These are phyloP conservation scores for Channa maculata DNA, from an alignment of 2,113 vertebrate species.

Conservation along the genomic window DNA sequence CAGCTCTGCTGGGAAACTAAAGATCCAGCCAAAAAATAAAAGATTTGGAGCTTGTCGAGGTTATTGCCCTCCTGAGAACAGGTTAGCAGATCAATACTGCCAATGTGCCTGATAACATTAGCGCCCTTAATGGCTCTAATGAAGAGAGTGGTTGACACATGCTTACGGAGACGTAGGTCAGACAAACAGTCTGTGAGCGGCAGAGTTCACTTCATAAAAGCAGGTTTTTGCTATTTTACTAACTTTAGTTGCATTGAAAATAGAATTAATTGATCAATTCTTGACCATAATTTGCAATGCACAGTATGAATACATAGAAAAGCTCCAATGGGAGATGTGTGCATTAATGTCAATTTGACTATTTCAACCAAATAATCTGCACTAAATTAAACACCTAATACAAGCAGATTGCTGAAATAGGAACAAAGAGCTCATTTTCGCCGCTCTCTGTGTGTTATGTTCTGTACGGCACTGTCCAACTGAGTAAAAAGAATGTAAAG, in stretches of 20 bases:
- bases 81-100: conserved; percentile 66
- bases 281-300: not conserved
- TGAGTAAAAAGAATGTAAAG: conserved; percentile 15
- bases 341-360: not conserved
- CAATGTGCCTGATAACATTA: conserved; percentile 74
- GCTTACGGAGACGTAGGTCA: conserved; percentile 40
- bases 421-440: not conserved
- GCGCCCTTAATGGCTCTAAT: conserved; percentile 73
- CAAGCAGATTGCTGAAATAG: not conserved
- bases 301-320: not conserved
- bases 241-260: not conserved
- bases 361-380: not conserved
- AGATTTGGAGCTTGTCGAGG: conserved; percentile 41
- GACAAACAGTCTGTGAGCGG: conserved; percentile 39
- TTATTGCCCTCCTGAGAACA: conserved; percentile 47
- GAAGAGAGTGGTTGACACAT: conserved; percentile 71
- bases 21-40: conserved; percentile 24
- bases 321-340: not conserved
- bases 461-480: not conserved
- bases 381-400: too few relatives aligned
- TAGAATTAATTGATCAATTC: not conserved
- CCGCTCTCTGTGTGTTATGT: not conserved
- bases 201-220: conserved; percentile 13
- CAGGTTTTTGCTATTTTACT: not conserved
- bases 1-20: not conserved